Percentiles rank a stretch among this genome's conserved stretches.
phyloP scores from a whole-genome alignment of 2,888 invertebrate species.

The Zeuzera pyrina region DNA sequence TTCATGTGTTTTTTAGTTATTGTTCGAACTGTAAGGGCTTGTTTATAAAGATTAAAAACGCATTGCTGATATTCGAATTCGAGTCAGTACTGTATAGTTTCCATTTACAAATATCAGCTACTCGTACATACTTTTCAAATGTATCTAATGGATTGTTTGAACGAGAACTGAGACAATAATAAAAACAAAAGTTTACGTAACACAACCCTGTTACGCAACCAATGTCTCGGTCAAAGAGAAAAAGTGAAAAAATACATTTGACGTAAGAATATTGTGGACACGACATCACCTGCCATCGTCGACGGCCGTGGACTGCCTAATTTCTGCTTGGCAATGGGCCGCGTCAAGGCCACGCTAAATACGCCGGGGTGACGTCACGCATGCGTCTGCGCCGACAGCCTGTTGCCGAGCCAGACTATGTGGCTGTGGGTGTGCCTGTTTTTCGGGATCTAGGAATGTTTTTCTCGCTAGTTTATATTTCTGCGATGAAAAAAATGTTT shows the following conservation, averaged over 20 bases:
- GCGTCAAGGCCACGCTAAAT: conserved; percentile 55
- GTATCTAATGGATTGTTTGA: background rate
- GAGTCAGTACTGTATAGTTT: too few species aligned
- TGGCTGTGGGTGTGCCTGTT: conserved; percentile 31
- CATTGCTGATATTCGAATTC: too few species aligned
- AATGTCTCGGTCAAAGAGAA: too few species aligned
- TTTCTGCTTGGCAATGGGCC: conserved; percentile 59
- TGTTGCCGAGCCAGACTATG: conserved; percentile 11
- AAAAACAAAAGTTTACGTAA: conserved; percentile 1
- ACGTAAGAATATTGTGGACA: conserved; percentile 35
- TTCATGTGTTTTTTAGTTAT: too few species aligned
- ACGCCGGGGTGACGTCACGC: conserved; percentile 49
- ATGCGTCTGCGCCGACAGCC: conserved; percentile 22
- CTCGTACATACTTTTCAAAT: too few species aligned
- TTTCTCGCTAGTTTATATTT: too few species aligned
- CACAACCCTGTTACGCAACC: background rate
- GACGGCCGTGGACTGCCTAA: conserved; percentile 30
- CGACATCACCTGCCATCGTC: conserved; percentile 21
- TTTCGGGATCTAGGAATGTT: too few species aligned
- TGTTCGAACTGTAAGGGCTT: too few species aligned
- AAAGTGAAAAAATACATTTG: conserved; percentile 13
- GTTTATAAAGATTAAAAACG: too few species aligned
- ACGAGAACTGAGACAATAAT: background rate
- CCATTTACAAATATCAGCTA: too few species aligned
- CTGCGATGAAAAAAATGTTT: too few species aligned